Evolutionary conservation across 1,140 invertebrate species (phyloP).

Genomic region (Drosophila nikananu): DNA sequence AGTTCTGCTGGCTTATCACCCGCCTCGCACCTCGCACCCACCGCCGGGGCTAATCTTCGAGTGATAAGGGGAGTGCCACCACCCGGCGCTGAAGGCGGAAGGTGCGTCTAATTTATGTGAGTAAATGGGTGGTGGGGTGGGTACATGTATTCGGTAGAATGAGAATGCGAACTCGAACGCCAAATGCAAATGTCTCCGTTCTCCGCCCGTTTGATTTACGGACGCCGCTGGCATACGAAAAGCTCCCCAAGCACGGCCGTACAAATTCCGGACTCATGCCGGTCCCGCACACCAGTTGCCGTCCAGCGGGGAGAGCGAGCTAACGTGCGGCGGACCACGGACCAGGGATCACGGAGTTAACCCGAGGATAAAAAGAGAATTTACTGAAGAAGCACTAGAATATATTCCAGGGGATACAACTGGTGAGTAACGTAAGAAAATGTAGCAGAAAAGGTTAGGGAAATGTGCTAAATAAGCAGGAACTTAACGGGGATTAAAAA

Average conservation of each 20-base stretch:
- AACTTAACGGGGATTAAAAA: too few relatives aligned
- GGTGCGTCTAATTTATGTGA: constrained; percentile 53
- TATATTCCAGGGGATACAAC: neutral
- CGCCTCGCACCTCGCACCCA: constrained; percentile 5
- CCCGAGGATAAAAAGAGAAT: neutral
- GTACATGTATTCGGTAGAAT: too few relatives aligned
- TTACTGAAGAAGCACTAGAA: neutral
- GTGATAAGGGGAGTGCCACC: constrained; percentile 48
- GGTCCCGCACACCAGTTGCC: constrained; percentile 25
- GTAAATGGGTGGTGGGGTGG: constrained; percentile 7
- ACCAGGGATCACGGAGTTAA: neutral
- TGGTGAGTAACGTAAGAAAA: neutral
- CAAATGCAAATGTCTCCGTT: constrained; percentile 43
- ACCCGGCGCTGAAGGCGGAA: constrained; percentile 29
- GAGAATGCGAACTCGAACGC: neutral
- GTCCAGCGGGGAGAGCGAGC: constrained; percentile 23
- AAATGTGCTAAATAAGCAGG: neutral
- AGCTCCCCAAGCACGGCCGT: constrained; percentile 20
- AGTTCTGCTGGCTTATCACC: constrained; percentile 28
- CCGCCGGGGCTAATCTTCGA: constrained; percentile 26
- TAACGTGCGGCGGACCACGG: constrained; percentile 15
- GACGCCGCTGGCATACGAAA: constrained; percentile 43
- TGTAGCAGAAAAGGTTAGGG: neutral
- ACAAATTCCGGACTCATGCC: constrained; percentile 37
- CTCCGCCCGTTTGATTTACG: constrained; percentile 35